Conservation (phyloP, 2,888 invertebrate genomes). For the Cistogaster globosa region DNA sequence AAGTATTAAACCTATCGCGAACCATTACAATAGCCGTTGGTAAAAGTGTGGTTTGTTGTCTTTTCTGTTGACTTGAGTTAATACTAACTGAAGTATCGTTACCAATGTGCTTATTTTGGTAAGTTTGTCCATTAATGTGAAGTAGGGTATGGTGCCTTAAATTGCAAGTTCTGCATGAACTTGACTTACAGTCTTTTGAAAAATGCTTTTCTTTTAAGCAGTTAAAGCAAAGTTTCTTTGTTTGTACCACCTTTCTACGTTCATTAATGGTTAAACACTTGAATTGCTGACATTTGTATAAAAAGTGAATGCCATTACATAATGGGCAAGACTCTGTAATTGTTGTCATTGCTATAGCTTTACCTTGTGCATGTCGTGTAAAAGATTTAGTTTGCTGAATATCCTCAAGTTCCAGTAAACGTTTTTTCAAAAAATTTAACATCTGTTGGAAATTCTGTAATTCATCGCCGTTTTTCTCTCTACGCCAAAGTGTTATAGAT, state of each 20-base stretch:
- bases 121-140: constrained; percentile 9
- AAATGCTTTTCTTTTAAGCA: constrained; percentile 27
- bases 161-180: constrained; percentile 43
- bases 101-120: background rate
- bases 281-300: constrained; percentile 57
- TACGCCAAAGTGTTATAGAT: constrained; percentile 49
- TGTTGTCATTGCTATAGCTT: background rate
- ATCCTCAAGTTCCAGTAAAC: constrained; percentile 55
- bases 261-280: constrained; percentile 9
- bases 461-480: background rate
- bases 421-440: constrained; percentile 47
- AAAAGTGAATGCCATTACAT: constrained; percentile 26
- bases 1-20: constrained; percentile 22
- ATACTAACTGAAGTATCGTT: constrained; percentile 22
- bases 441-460: constrained; percentile 41
- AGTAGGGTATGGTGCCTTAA: constrained; percentile 54
- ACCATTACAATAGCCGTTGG: constrained; percentile 47
- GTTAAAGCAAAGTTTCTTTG: background rate
- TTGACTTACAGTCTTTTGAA: constrained; percentile 42
- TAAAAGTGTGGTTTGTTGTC: constrained; percentile 7
- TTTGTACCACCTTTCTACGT: constrained; percentile 24
- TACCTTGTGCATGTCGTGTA: background rate
- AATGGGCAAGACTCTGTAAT: constrained; percentile 26
- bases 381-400: background rate
- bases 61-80: constrained; percentile 12